phyloP scores from a whole-genome alignment of 1,140 invertebrate genomes.

The Drosophila santomea region DNA sequence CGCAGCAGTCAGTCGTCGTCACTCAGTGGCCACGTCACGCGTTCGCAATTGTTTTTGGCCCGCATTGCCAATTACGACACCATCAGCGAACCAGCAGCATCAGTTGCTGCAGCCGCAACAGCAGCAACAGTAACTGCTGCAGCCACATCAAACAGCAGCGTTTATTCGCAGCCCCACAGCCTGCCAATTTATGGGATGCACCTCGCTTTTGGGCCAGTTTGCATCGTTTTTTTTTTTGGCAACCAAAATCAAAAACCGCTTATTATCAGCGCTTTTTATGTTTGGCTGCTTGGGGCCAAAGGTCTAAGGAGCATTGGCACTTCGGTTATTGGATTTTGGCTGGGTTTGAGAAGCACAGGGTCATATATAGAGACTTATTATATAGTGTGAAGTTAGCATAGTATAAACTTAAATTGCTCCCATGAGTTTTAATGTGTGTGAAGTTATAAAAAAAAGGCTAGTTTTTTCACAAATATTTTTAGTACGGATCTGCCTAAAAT shows the following conservation, averaged over 20 bases:
- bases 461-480: background rate
- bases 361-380: background rate
- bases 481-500: background rate
- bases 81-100: slow-evolving; percentile 43
- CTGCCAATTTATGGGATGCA: slow-evolving; percentile 75
- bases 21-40: slow-evolving; percentile 71
- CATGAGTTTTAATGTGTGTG: background rate
- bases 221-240: slow-evolving; percentile 62
- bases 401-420: background rate
- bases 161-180: slow-evolving; percentile 8
- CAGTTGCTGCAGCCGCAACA: slow-evolving; percentile 9
- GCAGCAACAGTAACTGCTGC: slow-evolving; percentile 20
- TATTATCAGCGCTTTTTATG: slow-evolving; percentile 71
- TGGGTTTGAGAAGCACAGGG: slow-evolving; percentile 20
- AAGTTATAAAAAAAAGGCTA: background rate
- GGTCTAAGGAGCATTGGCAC: slow-evolving; percentile 45
- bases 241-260: slow-evolving; percentile 66
- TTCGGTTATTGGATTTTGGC: slow-evolving; percentile 2
- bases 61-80: slow-evolving; percentile 80
- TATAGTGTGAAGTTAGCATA: slow-evolving; percentile 1
- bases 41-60: slow-evolving; percentile 74
- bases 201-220: slow-evolving; percentile 51
- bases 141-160: slow-evolving; percentile 24
- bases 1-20: slow-evolving; percentile 40
- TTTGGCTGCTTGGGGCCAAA: slow-evolving; percentile 57